phyloP scores from a whole-genome alignment of 2,797 vertebrate genomes.

The Coluber constrictor region DNA sequence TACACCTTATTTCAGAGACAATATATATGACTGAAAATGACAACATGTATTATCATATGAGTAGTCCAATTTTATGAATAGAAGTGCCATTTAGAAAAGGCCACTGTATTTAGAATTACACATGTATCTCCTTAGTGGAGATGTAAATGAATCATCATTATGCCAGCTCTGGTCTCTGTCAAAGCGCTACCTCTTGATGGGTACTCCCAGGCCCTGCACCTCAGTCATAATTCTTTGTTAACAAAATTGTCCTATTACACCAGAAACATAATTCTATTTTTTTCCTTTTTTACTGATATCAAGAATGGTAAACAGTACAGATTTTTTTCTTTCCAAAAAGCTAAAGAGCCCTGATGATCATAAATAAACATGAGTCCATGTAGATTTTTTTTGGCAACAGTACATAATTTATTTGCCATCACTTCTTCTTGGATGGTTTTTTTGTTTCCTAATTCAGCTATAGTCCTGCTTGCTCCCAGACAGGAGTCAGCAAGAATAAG shows the following conservation, averaged over 20 bases:
- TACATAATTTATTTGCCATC: neutral
- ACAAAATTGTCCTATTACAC: neutral
- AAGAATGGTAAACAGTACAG: neutral
- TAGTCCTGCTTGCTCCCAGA: neutral
- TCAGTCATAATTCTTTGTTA: neutral
- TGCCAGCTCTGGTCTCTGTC: neutral
- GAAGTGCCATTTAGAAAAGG: neutral
- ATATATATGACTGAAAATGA: neutral
- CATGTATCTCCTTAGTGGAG: neutral
- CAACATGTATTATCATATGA: neutral
- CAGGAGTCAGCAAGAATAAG: neutral
- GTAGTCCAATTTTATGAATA: neutral
- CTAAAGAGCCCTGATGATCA: neutral
- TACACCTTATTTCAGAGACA: neutral
- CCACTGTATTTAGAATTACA: neutral
- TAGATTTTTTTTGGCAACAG: neutral
- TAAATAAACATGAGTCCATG: neutral
- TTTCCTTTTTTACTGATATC: neutral
- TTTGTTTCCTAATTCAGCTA: neutral
- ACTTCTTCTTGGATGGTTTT: neutral
- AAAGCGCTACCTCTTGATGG: neutral
- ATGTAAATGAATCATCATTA: neutral
- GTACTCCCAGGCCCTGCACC: neutral
- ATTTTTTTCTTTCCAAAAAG: neutral
- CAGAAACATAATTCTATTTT: neutral